Conservation (phyloP, 1,140 invertebrate species). For the Brachionus plicatilis region DNA sequence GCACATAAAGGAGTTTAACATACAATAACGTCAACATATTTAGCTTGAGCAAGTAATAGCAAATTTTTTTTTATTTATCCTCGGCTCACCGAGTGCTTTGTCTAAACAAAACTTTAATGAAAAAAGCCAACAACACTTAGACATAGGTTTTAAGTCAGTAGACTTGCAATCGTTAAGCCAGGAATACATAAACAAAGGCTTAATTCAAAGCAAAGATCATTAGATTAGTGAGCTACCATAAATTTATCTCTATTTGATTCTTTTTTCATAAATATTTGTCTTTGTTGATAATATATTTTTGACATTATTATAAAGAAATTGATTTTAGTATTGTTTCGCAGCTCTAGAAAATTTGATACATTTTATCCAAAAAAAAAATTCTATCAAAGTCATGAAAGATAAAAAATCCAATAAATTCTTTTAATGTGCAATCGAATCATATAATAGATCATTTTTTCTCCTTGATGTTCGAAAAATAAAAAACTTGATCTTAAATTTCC, state of each 20-base stretch:
- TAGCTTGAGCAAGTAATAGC: not conserved
- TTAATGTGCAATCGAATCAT: no score
- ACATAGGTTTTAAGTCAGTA: not conserved
- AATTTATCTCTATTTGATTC: not conserved
- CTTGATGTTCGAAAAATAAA: no score
- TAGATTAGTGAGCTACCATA: not conserved
- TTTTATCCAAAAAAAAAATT: not conserved
- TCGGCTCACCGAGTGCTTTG: not conserved
- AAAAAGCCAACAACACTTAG: not conserved
- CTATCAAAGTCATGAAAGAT: not conserved
- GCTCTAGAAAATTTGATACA: not conserved
- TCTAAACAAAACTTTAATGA: not conserved
- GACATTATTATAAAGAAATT: not conserved
- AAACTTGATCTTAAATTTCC: no score
- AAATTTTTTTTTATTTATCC: not conserved
- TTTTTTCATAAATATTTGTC: not conserved
- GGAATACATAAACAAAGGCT: not conserved
- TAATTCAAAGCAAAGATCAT: not conserved
- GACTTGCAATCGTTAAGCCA: not conserved
- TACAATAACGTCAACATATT: slow-evolving; percentile 12
- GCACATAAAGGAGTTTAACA: slow-evolving; percentile 23
- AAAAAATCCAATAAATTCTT: not conserved
- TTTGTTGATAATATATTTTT: not conserved
- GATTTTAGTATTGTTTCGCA: not conserved
- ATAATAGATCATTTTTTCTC: no score